Evolutionary conservation across 1,140 invertebrate genomes (phyloP).

Genomic region (Zaprionus ghesquierei): DNA sequence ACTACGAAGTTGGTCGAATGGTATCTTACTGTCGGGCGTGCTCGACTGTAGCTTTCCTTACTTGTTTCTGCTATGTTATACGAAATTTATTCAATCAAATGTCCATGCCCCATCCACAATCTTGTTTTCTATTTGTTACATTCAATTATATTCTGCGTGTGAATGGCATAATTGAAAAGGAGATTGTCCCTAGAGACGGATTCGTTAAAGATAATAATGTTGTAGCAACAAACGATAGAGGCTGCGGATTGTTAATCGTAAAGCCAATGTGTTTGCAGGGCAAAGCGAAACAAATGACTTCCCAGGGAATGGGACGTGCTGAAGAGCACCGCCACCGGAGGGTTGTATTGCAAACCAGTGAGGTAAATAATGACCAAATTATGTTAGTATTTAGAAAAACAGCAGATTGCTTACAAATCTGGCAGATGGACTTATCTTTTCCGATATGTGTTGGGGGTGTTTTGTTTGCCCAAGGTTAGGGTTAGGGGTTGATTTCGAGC

Average conservation of each 20-base stretch:
- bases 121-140: no score
- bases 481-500: conserved; percentile 36
- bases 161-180: conserved; percentile 75
- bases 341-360: conserved; percentile 78
- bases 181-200: conserved; percentile 69
- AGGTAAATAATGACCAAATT: conserved; percentile 80
- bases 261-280: conserved; percentile 49
- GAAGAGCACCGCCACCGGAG: conserved; percentile 32
- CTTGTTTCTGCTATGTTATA: no score
- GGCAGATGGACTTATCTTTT: conserved; percentile 67
- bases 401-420: conserved; percentile 75
- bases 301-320: conserved; percentile 13
- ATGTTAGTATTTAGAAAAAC: conserved; percentile 75
- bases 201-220: conserved; percentile 80
- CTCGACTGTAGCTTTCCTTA: no score
- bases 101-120: no score
- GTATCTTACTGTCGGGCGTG: no score
- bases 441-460: conserved; percentile 36
- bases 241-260: conserved; percentile 70
- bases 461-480: conserved; percentile 46
- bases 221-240: conserved; percentile 60
- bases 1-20: no score
- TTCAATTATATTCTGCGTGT: conserved; percentile 77
- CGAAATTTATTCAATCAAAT: no score
- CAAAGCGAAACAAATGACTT: conserved; percentile 68